phyloP scores from a whole-genome alignment of 1,140 invertebrate genomes.

The Hyles euphorbiae region DNA sequence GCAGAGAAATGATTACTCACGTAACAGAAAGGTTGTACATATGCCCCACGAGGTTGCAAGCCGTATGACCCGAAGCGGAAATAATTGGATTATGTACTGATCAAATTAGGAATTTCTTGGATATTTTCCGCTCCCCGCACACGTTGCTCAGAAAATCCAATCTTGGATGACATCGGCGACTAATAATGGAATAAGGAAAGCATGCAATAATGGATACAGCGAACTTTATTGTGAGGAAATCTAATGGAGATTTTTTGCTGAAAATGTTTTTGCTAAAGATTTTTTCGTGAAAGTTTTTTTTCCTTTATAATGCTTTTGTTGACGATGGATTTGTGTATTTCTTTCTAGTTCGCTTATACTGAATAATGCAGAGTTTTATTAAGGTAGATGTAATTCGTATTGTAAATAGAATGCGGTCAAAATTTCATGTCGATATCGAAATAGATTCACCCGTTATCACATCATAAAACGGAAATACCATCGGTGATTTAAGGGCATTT shows the following conservation, averaged over 20 bases:
- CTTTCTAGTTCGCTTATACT: too few relatives aligned
- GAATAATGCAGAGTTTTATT: too few relatives aligned
- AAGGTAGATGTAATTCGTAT: too few relatives aligned
- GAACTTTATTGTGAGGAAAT: slow-evolving; percentile 4
- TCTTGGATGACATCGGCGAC: slow-evolving; percentile 31
- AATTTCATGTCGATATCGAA: too few relatives aligned
- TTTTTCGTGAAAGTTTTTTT: too few relatives aligned
- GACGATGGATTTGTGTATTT: too few relatives aligned
- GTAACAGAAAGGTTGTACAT: background rate
- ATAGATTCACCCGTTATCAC: too few relatives aligned
- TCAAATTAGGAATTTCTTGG: slow-evolving; percentile 57
- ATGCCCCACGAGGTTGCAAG: slow-evolving; percentile 5
- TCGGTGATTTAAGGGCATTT: too few relatives aligned
- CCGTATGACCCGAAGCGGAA: slow-evolving; percentile 28
- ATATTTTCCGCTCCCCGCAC: slow-evolving; percentile 43
- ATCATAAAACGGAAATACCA: too few relatives aligned
- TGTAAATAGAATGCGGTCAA: too few relatives aligned
- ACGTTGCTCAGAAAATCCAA: slow-evolving; percentile 32
- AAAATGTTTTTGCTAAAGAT: too few relatives aligned
- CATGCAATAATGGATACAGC: slow-evolving; percentile 2
- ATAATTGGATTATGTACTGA: slow-evolving; percentile 58
- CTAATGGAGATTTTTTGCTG: background rate
- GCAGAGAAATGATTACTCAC: background rate
- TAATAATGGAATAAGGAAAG: slow-evolving; percentile 23
- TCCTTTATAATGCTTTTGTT: too few relatives aligned